Percentiles rank a stretch among this genome's conserved stretches.
phyloP scores from a whole-genome alignment of 2,888 invertebrate genomes.

The Caenorhabditis sp. region DNA sequence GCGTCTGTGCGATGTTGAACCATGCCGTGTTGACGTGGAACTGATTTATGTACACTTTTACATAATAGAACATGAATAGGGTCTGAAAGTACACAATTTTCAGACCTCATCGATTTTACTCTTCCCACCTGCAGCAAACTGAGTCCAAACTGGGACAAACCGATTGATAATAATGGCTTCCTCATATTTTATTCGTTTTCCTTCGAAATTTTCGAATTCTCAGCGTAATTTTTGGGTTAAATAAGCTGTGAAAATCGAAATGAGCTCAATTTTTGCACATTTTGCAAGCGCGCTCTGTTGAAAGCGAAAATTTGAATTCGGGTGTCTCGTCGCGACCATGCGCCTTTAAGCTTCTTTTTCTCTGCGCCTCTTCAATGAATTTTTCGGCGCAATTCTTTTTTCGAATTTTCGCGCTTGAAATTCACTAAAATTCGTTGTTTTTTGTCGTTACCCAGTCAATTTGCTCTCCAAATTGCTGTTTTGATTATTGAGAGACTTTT shows the following conservation, averaged over 20 bases:
- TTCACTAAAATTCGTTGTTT: not conserved
- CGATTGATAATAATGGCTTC: constrained; percentile 55
- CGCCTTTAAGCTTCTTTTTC: constrained; percentile 52
- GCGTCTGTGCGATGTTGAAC: constrained; percentile 84
- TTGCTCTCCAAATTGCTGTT: not conserved
- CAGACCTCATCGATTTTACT: not conserved
- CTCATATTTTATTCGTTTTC: constrained; percentile 33
- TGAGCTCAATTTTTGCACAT: not conserved
- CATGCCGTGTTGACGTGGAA: constrained; percentile 84
- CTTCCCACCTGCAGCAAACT: constrained; percentile 70
- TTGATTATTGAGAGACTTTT: not conserved
- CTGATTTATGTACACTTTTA: constrained; percentile 84
- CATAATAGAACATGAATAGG: constrained; percentile 85
- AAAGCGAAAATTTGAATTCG: constrained; percentile 47
- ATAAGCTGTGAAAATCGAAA: constrained; percentile 6
- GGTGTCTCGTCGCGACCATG: constrained; percentile 60
- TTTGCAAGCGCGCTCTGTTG: constrained; percentile 45
- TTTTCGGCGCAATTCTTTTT: constrained; percentile 33
- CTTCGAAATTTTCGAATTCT: not conserved
- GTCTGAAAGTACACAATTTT: constrained; percentile 76
- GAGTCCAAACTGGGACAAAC: constrained; percentile 71
- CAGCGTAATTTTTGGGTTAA: not conserved
- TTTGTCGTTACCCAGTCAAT: not conserved
- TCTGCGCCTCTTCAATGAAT: constrained; percentile 39
- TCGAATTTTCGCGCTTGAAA: constrained; percentile 22